Conservation (phyloP, 2,113 vertebrate genomes). For the mouse (Mus musculus) region DNA sequence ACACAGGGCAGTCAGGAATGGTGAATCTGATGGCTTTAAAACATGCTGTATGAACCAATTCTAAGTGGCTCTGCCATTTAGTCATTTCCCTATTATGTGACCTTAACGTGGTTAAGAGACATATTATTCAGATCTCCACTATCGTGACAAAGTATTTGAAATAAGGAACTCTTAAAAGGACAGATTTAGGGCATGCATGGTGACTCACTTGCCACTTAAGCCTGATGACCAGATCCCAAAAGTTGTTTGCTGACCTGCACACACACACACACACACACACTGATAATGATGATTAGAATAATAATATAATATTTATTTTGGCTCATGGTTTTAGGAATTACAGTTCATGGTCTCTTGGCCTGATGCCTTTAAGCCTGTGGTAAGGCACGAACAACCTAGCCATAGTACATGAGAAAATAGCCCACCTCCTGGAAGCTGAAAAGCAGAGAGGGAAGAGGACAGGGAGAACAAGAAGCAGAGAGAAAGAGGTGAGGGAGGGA, state of each 20-base stretch:
- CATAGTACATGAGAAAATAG: background rate
- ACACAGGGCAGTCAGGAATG: background rate
- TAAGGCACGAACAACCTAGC: background rate
- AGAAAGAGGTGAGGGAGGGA: background rate
- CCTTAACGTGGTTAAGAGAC: background rate
- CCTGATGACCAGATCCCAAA: background rate
- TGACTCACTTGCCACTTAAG: background rate
- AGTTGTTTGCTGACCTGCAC: background rate
- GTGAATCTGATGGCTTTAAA: background rate
- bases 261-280: background rate
- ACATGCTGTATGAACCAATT: background rate
- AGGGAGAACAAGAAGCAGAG: background rate
- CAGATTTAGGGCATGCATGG: background rate
- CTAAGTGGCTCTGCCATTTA: background rate
- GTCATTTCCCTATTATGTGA: background rate
- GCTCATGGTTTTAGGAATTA: background rate
- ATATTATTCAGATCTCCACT: background rate
- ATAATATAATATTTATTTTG: background rate
- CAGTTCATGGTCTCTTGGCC: background rate
- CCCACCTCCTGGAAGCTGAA: background rate
- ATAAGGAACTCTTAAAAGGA: background rate
- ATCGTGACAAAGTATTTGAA: background rate
- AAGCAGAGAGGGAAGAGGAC: background rate
- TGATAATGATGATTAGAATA: no score
- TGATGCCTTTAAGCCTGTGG: background rate